Evolutionary conservation across 2,113 vertebrate species (phyloP), one percentile per base, ranked within the genome.

Genomic region (Oxygymnocypris stewartii): DNA sequence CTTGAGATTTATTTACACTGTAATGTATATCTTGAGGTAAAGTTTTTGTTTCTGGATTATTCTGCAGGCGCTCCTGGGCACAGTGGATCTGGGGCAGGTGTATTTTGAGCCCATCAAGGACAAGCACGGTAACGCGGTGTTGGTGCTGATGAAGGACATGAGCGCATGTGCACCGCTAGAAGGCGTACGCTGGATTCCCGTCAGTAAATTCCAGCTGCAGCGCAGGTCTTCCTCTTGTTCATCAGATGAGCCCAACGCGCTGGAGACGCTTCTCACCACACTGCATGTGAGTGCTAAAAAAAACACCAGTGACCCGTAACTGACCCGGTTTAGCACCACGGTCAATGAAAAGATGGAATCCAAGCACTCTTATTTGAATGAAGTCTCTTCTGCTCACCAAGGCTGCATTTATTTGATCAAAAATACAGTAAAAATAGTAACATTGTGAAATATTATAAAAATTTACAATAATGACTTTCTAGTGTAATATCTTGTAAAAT

Each of bases 31-130:
- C 31, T 6, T 37, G 31, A 37, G 67, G 44, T 28, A 10, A 16
- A n/a, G 2, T 3, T 7, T 20, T 8, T 37, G n/a, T 59, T 47
- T 82, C 28, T 67, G 11, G 23, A 74, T 78, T 80, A 18, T 83
- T n/a, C 76, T 81, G 4, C 90, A 97, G 96, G 96, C 95, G 20
- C 94, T 97, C 84, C 93, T 97, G 75, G 96, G 96, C 79, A 96
- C 96, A 51, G 96, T 96, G 89, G 96, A 98, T 89, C 91, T 98
- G 71, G 97, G 97, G 1, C 96, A 96, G 86, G 95, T 96, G 61
- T 98, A 97, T 91, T 97, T 95, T 0, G 97, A 97, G 90, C 96
- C 96, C 0, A 92, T 97, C 90, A 96, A 96, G 89, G 96, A 97
- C 94, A n/a, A 96, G 85, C 96, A 97, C 10, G 97, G 97, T n/a